Conservation (phyloP, 2,797 vertebrate species). For the Pseudomugil tenellus region DNA sequence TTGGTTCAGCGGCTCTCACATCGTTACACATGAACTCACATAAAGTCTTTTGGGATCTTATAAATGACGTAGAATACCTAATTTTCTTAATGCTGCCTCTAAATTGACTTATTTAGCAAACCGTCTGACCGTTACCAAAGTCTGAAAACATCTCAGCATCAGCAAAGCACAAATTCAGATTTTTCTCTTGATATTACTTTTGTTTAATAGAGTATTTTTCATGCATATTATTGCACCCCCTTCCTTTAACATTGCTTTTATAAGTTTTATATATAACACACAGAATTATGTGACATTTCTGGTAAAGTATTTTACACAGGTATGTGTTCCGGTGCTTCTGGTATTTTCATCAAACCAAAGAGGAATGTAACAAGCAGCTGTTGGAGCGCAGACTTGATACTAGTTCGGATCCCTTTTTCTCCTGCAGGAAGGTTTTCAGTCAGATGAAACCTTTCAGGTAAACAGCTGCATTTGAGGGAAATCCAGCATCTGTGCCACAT, state of each 20-base stretch:
- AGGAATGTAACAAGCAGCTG: conserved; percentile 69
- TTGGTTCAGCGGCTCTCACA: neutral
- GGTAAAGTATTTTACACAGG: neutral
- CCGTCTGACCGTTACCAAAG: neutral
- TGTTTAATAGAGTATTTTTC: neutral
- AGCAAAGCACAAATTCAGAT: neutral
- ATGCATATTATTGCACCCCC: neutral
- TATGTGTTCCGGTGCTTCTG: conserved; percentile 30
- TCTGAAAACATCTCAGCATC: neutral
- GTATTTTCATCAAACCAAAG: conserved; percentile 55
- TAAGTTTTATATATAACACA: no score
- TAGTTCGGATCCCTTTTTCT: neutral
- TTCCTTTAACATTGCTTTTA: no score
- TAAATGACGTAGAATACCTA: neutral
- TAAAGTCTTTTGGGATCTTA: neutral
- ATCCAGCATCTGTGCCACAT: neutral
- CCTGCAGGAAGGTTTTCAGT: neutral
- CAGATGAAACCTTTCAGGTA: neutral
- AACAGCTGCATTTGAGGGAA: neutral
- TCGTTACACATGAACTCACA: neutral
- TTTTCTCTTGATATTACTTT: neutral
- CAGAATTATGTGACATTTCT: neutral
- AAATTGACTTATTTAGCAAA: neutral
- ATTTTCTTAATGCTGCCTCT: neutral
- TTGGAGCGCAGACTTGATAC: conserved; percentile 29